Base-by-base conservation (phyloP, 2,888 invertebrate genomes). In the Reticulitermes lucifugus region DNA sequence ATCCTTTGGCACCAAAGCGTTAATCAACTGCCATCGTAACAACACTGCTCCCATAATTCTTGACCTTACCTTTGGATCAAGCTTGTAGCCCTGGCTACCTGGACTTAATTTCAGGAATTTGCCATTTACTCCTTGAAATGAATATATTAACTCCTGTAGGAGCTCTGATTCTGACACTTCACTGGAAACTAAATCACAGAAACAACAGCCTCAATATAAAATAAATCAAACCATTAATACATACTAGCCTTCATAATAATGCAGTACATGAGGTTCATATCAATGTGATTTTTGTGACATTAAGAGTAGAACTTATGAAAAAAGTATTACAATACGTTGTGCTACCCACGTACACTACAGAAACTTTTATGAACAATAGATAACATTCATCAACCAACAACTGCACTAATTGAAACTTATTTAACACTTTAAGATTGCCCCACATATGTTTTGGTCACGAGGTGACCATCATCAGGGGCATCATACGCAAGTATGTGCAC, bases 71-170 rank as follows among this genome's bases (percentile, higher is more conserved):
- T 92, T 93, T 1, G 93, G 91, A 89, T 94, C 94, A 71, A 95
- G 90, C 88, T 93, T 93, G 88, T 94, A 95, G 29, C 93, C 94
- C 43, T 86, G 81, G 3, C 73, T 85, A 29, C 90, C 88, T 71
- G 88, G 91, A 89, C 96, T 94, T 88, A 94, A 93, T 87, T 94
- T 94, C 41, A 96, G 91, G 88, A 94, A 93, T 88, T 94, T 95
- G 35, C 97, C 95, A 89, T 96, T 95, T 86, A 98, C 96, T 6
- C 98, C 98, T 89, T 98, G 97, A 87, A 98, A 96, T 1, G 96
- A 95, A 89, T 96, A 96, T 81, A 98, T 94, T 21, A 97, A 93
- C 89, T 97, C 97, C 89, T 95, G 94, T 1, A 96, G 94, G 86
- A 95, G 89, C 81, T 93, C 92, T 87, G 91, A 90, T 88, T 93